Evolutionary conservation across 2,888 invertebrate genomes (phyloP), one percentile per base, ranked within the genome.

Genomic region (Ceratothoa steindachneri): DNA sequence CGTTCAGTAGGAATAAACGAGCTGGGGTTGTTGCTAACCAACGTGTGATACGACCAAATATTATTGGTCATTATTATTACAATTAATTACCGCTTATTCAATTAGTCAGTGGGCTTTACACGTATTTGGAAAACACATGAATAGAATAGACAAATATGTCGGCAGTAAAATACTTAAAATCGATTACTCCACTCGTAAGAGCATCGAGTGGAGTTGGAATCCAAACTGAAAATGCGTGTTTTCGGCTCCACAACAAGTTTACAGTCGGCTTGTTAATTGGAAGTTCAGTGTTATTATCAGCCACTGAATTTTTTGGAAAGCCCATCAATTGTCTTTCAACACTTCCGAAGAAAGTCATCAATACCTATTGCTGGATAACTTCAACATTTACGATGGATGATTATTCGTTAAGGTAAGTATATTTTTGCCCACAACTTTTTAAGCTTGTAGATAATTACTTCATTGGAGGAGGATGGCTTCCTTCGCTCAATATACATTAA

Each of bases 261-360:
- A 95, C 95, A 65, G 92, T 94, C 52, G 93, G 92, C 70, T 84
- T 94, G 77, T 86, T 95, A 82, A 87, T 95, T 83, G 90, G 91
- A 64, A 94, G 92, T 84, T 95, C 94, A 76, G 85, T 95, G 84
- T 89, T 95, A 81, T 93, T 95, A 81, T 95, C 95, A 12, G 94
- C 94, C 80, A 91, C 91, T 52, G 95, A 95, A 86, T 95, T 90
- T 85, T 94, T 95, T 41, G 95, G 95, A 41, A 90, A 92, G 84
- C 95, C 95, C 72, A 95, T 95, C 82, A 91, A 92, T 84, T 95
- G 95, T 85, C 93, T 95, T 83, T 92, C 93, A 77, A 89, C 88
- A 81, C 83, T 84, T 1, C 93, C 93, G 0, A 87, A 88, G 53
- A 72, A 80, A 60, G 81, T 81, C 52, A 55, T 55, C 7, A 55